Percentiles rank a stretch among this genome's conserved stretches.
These are phyloP conservation scores for Catagonus wagneri DNA, from an alignment of 2,113 vertebrate species.

Conservation along the genomic window DNA sequence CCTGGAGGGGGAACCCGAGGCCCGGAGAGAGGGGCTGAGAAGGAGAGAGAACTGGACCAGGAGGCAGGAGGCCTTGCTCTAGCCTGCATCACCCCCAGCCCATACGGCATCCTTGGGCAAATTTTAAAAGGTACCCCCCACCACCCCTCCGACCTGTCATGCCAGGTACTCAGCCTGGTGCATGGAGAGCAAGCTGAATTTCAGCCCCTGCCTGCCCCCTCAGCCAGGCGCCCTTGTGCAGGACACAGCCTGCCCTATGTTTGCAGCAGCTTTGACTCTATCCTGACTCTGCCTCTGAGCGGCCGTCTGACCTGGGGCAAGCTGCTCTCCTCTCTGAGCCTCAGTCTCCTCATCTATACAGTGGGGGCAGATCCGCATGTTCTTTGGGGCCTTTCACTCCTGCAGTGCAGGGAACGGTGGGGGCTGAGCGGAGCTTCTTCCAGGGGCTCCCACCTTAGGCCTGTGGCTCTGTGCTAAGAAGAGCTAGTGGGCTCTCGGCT, in stretches of 20 bases:
- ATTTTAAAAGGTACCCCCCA: background rate
- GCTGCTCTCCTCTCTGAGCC: no score
- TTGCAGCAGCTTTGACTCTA: background rate
- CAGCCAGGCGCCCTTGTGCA: background rate
- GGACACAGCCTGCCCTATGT: background rate
- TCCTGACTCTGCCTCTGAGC: background rate
- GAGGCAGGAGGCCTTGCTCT: background rate
- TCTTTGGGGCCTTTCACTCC: background rate
- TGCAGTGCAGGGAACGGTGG: background rate
- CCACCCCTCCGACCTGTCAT: background rate
- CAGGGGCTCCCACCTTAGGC: rapidly evolving
- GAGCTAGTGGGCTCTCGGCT: background rate
- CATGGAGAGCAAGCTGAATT: background rate
- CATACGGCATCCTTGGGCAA: background rate
- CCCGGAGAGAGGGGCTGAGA: background rate
- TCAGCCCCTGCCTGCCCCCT: no score
- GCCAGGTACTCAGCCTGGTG: background rate
- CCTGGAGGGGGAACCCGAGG: background rate
- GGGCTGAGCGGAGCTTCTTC: background rate
- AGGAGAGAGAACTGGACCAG: background rate
- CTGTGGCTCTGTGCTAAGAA: background rate
- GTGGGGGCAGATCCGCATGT: background rate
- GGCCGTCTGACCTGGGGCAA: background rate
- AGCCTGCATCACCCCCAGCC: no score
- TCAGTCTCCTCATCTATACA: background rate